phyloP scores from a whole-genome alignment of 1,140 invertebrate species.

The Apis laboriosa region DNA sequence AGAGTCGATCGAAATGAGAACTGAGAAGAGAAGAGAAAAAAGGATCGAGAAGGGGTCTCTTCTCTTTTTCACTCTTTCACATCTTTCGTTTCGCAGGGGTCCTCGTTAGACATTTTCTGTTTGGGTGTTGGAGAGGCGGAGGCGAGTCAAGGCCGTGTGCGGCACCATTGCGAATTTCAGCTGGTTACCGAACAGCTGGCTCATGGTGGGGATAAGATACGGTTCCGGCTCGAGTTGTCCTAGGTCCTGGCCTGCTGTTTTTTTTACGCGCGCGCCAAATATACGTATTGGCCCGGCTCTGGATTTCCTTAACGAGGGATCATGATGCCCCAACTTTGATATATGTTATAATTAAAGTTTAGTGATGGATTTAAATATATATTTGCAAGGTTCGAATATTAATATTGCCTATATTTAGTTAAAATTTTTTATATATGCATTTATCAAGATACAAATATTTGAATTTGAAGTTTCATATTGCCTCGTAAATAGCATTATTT shows the following conservation, averaged over 20 bases:
- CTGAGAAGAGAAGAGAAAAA: not conserved
- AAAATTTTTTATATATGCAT: no score
- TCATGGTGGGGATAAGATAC: slow-evolving; percentile 55
- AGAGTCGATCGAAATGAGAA: not conserved
- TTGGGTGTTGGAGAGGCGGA: slow-evolving; percentile 15
- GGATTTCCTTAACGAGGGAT: slow-evolving; percentile 24
- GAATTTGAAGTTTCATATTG: no score
- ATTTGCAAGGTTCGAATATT: no score
- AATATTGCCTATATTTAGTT: no score
- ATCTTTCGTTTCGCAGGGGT: not conserved
- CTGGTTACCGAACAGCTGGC: slow-evolving; percentile 49
- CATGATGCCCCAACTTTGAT: not conserved
- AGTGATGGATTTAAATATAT: no score
- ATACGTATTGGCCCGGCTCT: slow-evolving; percentile 3
- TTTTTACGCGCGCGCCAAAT: slow-evolving; percentile 60
- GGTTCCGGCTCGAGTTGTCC: slow-evolving; percentile 54
- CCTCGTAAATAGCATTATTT: no score
- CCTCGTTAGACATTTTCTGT: slow-evolving; percentile 56
- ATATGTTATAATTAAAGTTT: not conserved
- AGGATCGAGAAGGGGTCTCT: not conserved
- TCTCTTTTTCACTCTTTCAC: not conserved
- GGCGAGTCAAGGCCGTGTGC: slow-evolving; percentile 57
- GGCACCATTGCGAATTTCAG: slow-evolving; percentile 60
- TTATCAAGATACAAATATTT: no score
- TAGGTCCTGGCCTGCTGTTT: slow-evolving; percentile 62